phyloP scores from a whole-genome alignment of 1,140 invertebrate species.

The Holotrichia oblita region DNA sequence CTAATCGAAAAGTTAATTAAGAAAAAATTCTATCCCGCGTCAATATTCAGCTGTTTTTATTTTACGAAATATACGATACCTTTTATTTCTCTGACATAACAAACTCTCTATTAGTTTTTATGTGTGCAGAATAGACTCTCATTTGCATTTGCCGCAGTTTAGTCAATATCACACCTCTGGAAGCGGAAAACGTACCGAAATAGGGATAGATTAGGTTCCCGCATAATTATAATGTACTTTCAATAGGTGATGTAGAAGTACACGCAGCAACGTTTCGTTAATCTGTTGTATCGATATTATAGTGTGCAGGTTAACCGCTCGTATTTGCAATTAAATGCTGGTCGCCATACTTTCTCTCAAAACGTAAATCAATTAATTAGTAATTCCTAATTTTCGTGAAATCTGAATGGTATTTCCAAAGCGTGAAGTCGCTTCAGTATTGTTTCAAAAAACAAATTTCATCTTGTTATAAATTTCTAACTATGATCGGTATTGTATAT shows the following conservation, averaged over 20 bases:
- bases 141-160: slow-evolving; percentile 50
- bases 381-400: background rate
- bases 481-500: background rate
- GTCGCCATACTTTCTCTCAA: slow-evolving; percentile 3
- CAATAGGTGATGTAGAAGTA: slow-evolving; percentile 45
- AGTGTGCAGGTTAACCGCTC: slow-evolving; percentile 44
- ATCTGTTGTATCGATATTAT: background rate
- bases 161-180: slow-evolving; percentile 50
- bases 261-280: slow-evolving; percentile 42
- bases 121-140: slow-evolving; percentile 1
- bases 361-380: background rate
- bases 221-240: slow-evolving; percentile 51
- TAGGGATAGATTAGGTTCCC: slow-evolving; percentile 47
- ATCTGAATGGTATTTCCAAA: slow-evolving; percentile 7
- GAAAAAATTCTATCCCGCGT: too few relatives aligned
- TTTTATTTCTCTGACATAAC: background rate
- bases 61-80: too few relatives aligned
- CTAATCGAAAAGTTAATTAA: too few relatives aligned
- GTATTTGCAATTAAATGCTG: slow-evolving; percentile 16
- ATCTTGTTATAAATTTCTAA: background rate
- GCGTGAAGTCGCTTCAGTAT: background rate
- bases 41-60: too few relatives aligned
- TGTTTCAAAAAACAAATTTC: background rate
- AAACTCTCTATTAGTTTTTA: slow-evolving; percentile 2
- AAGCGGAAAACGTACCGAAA: slow-evolving; percentile 50